Percentiles rank a stretch among this genome's conserved stretches.
Conservation (phyloP, 2,888 invertebrate species). For the Drosophila setosimentum region DNA sequence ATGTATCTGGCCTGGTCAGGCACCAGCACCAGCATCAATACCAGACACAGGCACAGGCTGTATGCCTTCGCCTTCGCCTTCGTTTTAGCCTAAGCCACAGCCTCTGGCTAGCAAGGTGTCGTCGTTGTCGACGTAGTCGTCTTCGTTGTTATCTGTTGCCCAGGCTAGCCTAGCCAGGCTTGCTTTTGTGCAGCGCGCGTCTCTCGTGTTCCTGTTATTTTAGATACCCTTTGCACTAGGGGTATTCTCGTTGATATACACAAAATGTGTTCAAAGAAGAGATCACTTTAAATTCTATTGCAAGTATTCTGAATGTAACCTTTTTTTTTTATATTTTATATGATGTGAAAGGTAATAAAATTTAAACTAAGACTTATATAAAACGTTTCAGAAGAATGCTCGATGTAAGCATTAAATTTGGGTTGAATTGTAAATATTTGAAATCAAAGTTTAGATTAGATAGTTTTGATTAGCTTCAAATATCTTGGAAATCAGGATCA, state of each 20-base stretch:
- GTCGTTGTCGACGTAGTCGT: slow-evolving; percentile 50
- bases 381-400: neutral
- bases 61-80: slow-evolving; percentile 32
- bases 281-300: neutral
- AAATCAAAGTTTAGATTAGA: neutral
- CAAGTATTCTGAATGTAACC: neutral
- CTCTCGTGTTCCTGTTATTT: slow-evolving; percentile 48
- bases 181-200: slow-evolving; percentile 23
- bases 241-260: neutral
- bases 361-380: neutral
- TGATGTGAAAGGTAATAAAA: neutral
- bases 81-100: slow-evolving; percentile 42
- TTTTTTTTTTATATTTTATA: neutral
- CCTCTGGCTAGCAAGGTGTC: slow-evolving; percentile 68
- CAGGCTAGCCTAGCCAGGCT: slow-evolving; percentile 23
- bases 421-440: neutral
- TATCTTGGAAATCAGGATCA: too few species aligned
- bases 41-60: neutral
- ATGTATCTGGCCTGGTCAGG: slow-evolving; percentile 25
- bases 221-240: neutral
- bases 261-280: neutral
- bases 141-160: slow-evolving; percentile 44
- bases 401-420: neutral
- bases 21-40: neutral
- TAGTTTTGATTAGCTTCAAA: too few species aligned